These are phyloP conservation scores for Flabesymbios commensalis DNA, from an alignment of 2,888 invertebrate species.

Conservation along the genomic window DNA sequence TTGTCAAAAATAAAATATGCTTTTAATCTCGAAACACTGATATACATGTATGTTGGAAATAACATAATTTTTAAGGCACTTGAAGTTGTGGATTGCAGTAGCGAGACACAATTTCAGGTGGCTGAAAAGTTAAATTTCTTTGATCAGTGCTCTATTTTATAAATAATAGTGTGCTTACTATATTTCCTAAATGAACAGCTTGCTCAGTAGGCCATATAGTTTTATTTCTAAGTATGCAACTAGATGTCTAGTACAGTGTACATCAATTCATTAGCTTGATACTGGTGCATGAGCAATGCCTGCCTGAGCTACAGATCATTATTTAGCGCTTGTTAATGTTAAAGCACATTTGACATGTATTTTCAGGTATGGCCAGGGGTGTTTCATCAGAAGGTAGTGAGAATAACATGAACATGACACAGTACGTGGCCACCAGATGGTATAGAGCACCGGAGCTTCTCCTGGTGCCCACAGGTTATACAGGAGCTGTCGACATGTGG, in stretches of 20 bases:
- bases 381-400: slow-evolving; percentile 43
- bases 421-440: slow-evolving; percentile 64
- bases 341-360: background rate
- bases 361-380: slow-evolving; percentile 58
- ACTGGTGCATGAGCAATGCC: too few species aligned
- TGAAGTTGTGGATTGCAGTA: too few species aligned
- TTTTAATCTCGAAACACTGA: too few species aligned
- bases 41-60: too few species aligned
- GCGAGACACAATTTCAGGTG: too few species aligned
- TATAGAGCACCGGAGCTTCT: slow-evolving; percentile 63
- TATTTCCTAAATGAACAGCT: too few species aligned
- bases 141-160: too few species aligned
- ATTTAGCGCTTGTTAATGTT: slow-evolving; percentile 60
- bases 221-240: background rate
- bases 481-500: slow-evolving; percentile 64
- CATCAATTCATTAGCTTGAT: too few species aligned
- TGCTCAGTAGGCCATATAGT: background rate
- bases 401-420: slow-evolving; percentile 55
- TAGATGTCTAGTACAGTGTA: background rate
- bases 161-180: too few species aligned
- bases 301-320: slow-evolving; percentile 63
- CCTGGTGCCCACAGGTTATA: slow-evolving; percentile 61
- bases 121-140: too few species aligned
- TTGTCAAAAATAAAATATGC: too few species aligned
- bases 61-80: too few species aligned